Base-by-base conservation (phyloP, 2,888 invertebrate genomes). In the Tiphia femorata region DNA sequence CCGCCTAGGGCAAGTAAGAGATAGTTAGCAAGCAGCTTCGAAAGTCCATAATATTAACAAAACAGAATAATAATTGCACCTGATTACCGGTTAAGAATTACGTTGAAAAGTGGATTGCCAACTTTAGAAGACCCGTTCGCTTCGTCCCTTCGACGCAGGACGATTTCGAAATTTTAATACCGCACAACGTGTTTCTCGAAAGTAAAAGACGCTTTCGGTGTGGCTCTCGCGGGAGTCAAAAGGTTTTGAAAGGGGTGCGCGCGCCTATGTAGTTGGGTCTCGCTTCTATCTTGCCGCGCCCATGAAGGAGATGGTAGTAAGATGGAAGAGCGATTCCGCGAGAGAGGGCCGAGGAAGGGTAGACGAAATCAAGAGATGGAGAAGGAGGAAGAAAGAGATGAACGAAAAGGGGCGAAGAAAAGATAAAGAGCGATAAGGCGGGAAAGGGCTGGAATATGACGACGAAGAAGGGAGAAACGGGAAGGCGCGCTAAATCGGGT, bases 121-220 rank as follows among this genome's bases (percentile, higher is more conserved):
- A n/a, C n/a, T n/a, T n/a, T n/a, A n/a, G n/a, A n/a, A n/a, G n/a
- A n/a, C n/a, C n/a, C n/a, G n/a, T n/a, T n/a, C n/a, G n/a, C n/a
- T n/a, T n/a, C n/a, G n/a, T n/a, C n/a, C n/a, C n/a, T n/a, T n/a
- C n/a, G n/a, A n/a, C n/a, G 25, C 4, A 25, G 8, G 40, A 63
- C n/a, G 50, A 67, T 65, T 58, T 65, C 58, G 41, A 58, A 58
- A 67, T 68, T 60, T 65, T 65, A 67, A 67, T 62, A 53, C 54
- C 33, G 20, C 37, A 25, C n/a, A n/a, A 40, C 48, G 49, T 49
- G 46, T 41, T 25, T 33, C 25, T 17, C 23, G 25, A 33, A 53
- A 55, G 63, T 66, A 66, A 68, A 63, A 67, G 63, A 33, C 50
- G 52, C 38, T 48, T 62, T 60, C 62, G 33, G 49, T 37, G 55